Evolutionary conservation across 2,888 invertebrate genomes (phyloP).

Genomic region (Dryobotodes eremita): DNA sequence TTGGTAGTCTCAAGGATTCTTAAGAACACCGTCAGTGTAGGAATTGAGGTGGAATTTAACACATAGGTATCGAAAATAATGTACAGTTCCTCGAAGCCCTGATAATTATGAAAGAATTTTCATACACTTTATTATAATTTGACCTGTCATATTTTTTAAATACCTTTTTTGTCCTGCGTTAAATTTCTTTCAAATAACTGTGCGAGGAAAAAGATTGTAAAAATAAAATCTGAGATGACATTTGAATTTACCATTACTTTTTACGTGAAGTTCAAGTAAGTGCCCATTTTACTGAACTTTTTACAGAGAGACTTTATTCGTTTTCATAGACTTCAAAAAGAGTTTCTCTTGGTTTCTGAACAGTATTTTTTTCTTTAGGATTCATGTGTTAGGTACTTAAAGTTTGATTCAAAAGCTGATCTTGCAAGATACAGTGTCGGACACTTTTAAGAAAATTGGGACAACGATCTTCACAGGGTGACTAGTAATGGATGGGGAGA

Average conservation of each 20-base stretch:
- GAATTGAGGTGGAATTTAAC: background rate
- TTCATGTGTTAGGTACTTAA: background rate
- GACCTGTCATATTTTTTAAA: background rate
- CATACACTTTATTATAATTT: slow-evolving; percentile 4
- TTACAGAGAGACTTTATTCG: slow-evolving; percentile 1
- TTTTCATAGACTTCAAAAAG: slow-evolving; percentile 13
- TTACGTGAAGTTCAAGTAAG: slow-evolving; percentile 36
- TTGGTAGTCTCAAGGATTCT: too few species aligned
- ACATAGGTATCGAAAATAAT: background rate
- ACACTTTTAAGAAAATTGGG: too few species aligned
- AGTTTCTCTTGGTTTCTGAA: background rate
- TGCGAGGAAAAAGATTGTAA: background rate
- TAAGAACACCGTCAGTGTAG: background rate
- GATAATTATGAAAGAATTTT: slow-evolving; percentile 13
- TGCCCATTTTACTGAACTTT: slow-evolving; percentile 22
- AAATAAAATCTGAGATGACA: slow-evolving; percentile 31
- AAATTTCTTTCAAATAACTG: slow-evolving; percentile 31
- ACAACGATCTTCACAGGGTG: background rate
- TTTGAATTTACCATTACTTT: slow-evolving; percentile 31
- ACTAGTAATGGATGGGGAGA: background rate
- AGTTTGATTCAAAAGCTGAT: background rate
- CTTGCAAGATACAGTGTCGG: background rate
- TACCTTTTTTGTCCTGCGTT: background rate
- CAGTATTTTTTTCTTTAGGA: background rate
- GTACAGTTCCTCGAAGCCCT: background rate